Conservation (phyloP, 2,113 vertebrate species). For the Cephalopholis sonnerati region DNA sequence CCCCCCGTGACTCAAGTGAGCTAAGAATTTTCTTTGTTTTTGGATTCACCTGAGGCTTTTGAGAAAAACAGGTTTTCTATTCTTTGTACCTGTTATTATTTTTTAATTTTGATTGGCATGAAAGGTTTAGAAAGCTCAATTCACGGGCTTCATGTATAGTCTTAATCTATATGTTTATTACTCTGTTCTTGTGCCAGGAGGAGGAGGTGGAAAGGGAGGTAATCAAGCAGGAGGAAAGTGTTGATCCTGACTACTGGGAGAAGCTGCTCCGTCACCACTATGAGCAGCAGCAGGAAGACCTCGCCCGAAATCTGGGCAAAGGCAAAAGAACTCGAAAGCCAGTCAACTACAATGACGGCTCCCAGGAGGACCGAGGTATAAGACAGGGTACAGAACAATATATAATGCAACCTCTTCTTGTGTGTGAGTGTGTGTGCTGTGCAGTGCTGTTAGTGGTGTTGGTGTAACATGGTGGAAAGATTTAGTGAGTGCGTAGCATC, state of each 20-base stretch:
- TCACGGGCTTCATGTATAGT: not conserved
- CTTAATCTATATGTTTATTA: not conserved
- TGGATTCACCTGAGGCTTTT: too few relatives aligned
- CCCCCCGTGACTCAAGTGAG: too few relatives aligned
- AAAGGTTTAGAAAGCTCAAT: not conserved
- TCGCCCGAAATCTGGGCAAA: conserved; percentile 97
- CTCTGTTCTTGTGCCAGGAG: conserved; percentile 81
- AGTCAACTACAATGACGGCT: conserved; percentile 99
- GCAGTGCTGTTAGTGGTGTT: conserved; percentile 57
- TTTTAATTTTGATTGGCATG: too few relatives aligned
- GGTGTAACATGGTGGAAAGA: conserved; percentile 19
- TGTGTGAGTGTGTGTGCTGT: conserved; percentile 59
- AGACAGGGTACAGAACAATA: conserved; percentile 86
- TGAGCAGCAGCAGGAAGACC: conserved; percentile 98
- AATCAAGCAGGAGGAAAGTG: conserved; percentile 98
- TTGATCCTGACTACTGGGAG: conserved; percentile 99
- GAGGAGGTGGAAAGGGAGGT: conserved; percentile 98
- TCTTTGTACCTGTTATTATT: too few relatives aligned
- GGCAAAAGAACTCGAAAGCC: conserved; percentile 99
- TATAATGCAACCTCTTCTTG: conserved; percentile 74
- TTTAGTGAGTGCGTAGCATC: conserved; percentile 24
- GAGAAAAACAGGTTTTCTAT: too few relatives aligned
- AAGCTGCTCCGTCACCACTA: conserved; percentile 98
- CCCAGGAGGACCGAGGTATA: conserved; percentile 98
- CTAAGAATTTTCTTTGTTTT: too few relatives aligned